Base-by-base conservation (phyloP, 1,140 invertebrate species). In the Zaprionus ghesquierei region DNA sequence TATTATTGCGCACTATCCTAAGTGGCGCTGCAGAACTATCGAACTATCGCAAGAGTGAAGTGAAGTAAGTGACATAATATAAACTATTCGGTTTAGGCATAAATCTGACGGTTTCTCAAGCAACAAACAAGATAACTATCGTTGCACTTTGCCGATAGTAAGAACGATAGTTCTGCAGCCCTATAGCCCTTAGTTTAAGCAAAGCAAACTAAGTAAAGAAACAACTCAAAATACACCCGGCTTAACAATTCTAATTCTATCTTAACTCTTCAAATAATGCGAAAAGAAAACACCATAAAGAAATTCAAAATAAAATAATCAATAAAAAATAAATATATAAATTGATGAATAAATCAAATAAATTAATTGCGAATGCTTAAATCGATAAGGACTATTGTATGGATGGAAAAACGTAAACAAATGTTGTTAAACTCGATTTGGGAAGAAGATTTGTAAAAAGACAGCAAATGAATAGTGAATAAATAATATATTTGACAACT, bases 401-500 rank as follows among this genome's bases (percentile, higher is more conserved):
- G 41, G 54, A 20, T 54, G 35, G 46, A 62, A 66, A 60, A 61
- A 81, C 44, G 46, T 55, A 58, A 66, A 77, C 65, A 70, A 56
- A 58, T 41, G 63, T 77, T 86, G 81, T 86, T 86, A 27, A 55
- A 84, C 31, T 61, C 41, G 76, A 84, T 58, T 64, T 68, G 62
- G 76, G n/a, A 41, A 38, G 33, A 66, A 25, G 25, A 89, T 82
- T 79, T 87, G 84, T 87, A 87, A 69, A 69, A 65, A 66, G 58
- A 59, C 44, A 54, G 72, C 60, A 81, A 87, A 79, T 62, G 63
- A 76, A 77, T 89, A 89, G 78, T 79, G 46, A 86, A 89, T 89
- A 87, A 81, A 82, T 66, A 89, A 66, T 69, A 87, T 76, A 79
- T 77, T 77, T 59, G 62, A 82, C 78, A 89, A 72, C 70, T 73